Evolutionary conservation across 1,140 invertebrate genomes (phyloP), one percentile per base, ranked within the genome.

Genomic region (Heterodera carotae): DNA sequence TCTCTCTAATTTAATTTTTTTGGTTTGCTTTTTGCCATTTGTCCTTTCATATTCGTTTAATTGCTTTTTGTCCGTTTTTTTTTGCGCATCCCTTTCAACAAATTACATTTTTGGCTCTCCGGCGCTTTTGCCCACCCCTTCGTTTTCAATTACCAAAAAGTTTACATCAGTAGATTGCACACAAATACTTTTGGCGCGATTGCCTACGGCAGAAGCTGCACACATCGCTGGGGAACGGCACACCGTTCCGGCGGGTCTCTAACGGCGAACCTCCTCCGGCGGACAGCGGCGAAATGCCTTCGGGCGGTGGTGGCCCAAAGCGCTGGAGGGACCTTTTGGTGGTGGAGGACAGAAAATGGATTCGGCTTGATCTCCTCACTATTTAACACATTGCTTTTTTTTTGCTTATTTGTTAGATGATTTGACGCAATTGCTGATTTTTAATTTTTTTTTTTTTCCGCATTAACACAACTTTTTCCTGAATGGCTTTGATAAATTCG

Each of bases 11-110:
- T 62, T 2, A 39, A 48, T 66, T 76, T 75, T 22, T 53, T 27
- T 10, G 25, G n/a, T 70, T 36, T 56, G 43, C n/a, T 59, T 53
- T 73, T 73, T 12, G 22, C n/a, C 5, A 75, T 29, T 69, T 64
- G 10, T 77, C 34, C 29, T 73, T 53, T 62, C 79, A 22, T 25
- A 29, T 15, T 22, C 27, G 77, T 81, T 80, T 80, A 22, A n/a
- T 80, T 36, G 29, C 3, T 34, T 22, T 39, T 15, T 34, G 15
- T 43, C 22, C 33, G 10, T 48, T 48, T 25, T 7, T 36, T 31
- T 69, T 53, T 29, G n/a, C 18, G 8, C 22, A 27, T 4, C 25
- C 56, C 18, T n/a, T 43, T 56, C 18, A 34, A 29, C 75, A 29
- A 31, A 80, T 27, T 18, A 76, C 29, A 27, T 43, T 33, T 77